Evolutionary conservation across 2,888 invertebrate genomes (phyloP), one percentile per base, ranked within the genome.

Genomic region (Heliconius aoede): DNA sequence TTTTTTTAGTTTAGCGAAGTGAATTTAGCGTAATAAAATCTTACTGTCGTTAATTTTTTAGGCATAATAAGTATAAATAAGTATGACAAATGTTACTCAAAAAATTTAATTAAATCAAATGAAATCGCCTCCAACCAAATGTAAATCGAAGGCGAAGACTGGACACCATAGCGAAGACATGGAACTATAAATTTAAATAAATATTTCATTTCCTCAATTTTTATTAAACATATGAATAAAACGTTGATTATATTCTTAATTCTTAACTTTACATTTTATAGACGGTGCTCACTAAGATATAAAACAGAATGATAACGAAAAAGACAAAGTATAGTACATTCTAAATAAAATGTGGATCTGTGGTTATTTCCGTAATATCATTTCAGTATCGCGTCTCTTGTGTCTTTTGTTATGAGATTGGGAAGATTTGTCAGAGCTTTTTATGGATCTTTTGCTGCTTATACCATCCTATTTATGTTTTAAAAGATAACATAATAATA

Each of bases 341-440:
- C 71, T 69, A 73, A 46, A 69, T 75, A 77, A 76, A 79, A 76
- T 73, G 73, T 71, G 61, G 60, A 61, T 75, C 64, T 32, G 36
- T 21, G 36, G 60, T 58, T 72, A 72, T 74, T 75, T 72, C 72
- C 68, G 61, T 72, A 68, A 74, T 72, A 61, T 72, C 65, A 67
- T 74, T 77, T 76, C 69, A 62, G 75, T 78, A 74, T 76, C 61
- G 55, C 75, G 55, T 67, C 67, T 60, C 65, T 46, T 65, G 65
- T 65, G 65, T 36, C 77, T 55, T 76, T 77, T 73, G 69, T 79
- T 28, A 51, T 75, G 64, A 30, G 69, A 72, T 68, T 65, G 60
- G 69, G 65, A 77, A 72, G 77, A 77, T 75, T 79, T 79, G 77
- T 75, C 61, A 40, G 72, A 75, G 65, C 15, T 65, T 72, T 77